These are phyloP conservation scores for Cherax destructor DNA, from an alignment of 1,140 invertebrate genomes.

Conservation along the genomic window DNA sequence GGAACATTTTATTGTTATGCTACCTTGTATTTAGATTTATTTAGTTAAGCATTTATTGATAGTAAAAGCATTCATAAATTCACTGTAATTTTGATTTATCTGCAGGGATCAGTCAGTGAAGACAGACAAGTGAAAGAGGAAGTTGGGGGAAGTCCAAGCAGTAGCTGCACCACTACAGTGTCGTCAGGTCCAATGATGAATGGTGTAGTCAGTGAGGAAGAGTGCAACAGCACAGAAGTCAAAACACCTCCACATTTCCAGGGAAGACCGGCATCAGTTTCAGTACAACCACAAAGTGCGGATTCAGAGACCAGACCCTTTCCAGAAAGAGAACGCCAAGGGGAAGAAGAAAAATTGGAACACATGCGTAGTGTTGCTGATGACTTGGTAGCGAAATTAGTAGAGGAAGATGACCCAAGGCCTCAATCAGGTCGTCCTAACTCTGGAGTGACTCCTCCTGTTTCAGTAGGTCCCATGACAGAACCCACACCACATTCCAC, in stretches of 20 bases:
- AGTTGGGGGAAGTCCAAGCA: not conserved
- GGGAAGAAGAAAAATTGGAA: constrained; percentile 74
- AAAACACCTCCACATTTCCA: constrained; percentile 6
- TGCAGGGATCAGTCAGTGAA: constrained; percentile 9
- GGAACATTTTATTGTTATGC: not conserved
- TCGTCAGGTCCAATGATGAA: constrained; percentile 26
- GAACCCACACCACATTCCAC: constrained; percentile 23
- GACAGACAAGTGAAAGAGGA: constrained; percentile 28
- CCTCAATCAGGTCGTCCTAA: constrained; percentile 36
- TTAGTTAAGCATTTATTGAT: not conserved
- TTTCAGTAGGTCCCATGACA: constrained; percentile 21
- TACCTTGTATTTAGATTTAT: no score
- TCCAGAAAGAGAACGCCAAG: constrained; percentile 35
- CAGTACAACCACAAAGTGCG: not conserved
- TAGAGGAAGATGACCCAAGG: constrained; percentile 81
- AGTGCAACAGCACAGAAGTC: constrained; percentile 12
- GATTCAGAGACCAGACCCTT: constrained; percentile 10
- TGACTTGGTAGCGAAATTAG: constrained; percentile 85
- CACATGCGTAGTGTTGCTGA: constrained; percentile 83
- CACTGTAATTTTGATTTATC: not conserved
- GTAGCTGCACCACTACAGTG: not conserved
- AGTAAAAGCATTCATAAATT: not conserved
- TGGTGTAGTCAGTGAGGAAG: constrained; percentile 35
- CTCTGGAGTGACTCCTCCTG: constrained; percentile 22
- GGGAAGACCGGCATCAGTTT: not conserved